Evolutionary conservation across 2,113 vertebrate genomes (phyloP), one percentile per base, ranked within the genome.

Genomic region (Sinosuthora webbiana): DNA sequence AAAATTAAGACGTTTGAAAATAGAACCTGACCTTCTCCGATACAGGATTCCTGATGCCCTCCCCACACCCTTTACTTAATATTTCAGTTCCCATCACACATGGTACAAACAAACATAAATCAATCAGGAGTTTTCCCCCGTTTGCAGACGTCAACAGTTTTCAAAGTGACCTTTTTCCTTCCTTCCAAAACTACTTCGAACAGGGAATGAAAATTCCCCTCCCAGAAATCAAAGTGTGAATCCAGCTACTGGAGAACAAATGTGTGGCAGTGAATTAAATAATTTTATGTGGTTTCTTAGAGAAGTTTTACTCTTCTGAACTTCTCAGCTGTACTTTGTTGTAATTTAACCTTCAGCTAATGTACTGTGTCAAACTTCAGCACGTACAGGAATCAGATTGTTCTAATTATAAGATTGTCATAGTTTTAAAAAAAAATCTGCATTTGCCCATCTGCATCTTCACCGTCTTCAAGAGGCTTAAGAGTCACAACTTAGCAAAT

Each of bases 11-110:
- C 0, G 0, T 47, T 92, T 92, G 77, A 75, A 96, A 95, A 90
- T 86, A 94, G 95, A 95, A 70, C 80, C 49, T 59, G 91, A 89
- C 91, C 83, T 93, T 93, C 68, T 90, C 68, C 39, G 35, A 50
- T 47, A 28, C 11, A 70, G 56, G 52, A 77, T 78, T 92, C 35
- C 55, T 77, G 35, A 63, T 1, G 3, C 42, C 28, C 67, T 93
- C 42, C 52, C 31, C 68, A 50, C 33, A 62, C 4, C 5, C 50
- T 82, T 93, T 53, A 21, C 82, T 90, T 67, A 71, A 62, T 90
- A 92, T 88, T 90, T 94, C 63, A 28, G 55, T 67, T 67, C 53
- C 17, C 35, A 55, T 86, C 63, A 44, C 39, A 49, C 41, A 17
- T 39, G 67, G 70, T n/a, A 24, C 83, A 70, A 90, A 69, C 50